Conservation (phyloP, 2,888 invertebrate species). For the Blomia tropicalis region DNA sequence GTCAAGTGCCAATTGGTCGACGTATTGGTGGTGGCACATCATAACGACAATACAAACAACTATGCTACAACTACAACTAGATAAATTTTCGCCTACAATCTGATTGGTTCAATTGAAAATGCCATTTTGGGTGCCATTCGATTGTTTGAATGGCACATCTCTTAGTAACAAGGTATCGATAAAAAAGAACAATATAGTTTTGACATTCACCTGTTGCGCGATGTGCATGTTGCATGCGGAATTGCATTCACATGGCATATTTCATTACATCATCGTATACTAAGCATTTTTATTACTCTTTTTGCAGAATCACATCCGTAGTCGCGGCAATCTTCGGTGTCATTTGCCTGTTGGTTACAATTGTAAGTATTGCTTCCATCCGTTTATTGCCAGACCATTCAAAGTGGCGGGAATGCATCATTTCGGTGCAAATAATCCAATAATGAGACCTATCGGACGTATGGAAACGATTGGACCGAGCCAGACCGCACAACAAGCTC, state of each 20-base stretch:
- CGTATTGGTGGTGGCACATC: too few relatives aligned
- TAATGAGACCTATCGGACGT: background rate
- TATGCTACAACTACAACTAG: too few relatives aligned
- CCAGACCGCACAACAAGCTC: background rate
- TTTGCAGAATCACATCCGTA: background rate
- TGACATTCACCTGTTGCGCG: background rate
- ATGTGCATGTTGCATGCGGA: background rate
- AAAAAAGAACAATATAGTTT: background rate
- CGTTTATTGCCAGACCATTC: background rate
- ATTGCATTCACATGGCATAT: background rate
- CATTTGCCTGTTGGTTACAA: slow-evolving; percentile 7
- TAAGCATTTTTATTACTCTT: background rate
- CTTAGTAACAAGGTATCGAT: background rate
- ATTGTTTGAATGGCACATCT: slow-evolving; percentile 7
- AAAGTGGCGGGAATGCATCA: background rate
- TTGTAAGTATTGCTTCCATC: background rate
- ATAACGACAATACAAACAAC: too few relatives aligned
- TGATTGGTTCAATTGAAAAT: background rate
- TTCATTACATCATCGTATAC: background rate
- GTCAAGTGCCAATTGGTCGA: too few relatives aligned
- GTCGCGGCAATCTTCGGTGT: slow-evolving; percentile 13
- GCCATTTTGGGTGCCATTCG: slow-evolving; percentile 12
- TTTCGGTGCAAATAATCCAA: background rate
- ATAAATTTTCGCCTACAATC: too few relatives aligned
- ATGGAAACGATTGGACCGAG: background rate